phyloP scores from a whole-genome alignment of 2,113 vertebrate species.

The Boulengeromyrus knoepffleri region DNA sequence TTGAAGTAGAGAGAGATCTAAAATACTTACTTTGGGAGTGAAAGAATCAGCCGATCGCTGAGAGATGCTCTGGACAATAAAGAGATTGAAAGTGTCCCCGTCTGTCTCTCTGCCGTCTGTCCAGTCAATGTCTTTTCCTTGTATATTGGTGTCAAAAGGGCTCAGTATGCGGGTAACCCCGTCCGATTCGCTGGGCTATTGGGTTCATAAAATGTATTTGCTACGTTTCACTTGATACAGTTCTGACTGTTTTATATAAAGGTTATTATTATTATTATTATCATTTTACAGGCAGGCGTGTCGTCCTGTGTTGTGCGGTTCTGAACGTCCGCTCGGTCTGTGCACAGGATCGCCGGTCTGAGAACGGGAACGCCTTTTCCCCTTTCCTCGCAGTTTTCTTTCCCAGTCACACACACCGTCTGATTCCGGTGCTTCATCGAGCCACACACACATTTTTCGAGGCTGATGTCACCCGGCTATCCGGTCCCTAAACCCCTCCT shows the following conservation, averaged over 20 bases:
- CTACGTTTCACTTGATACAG: neutral
- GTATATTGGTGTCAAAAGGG: neutral
- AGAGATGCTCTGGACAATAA: constrained; percentile 5
- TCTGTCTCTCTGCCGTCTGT: neutral
- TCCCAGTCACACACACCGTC: constrained; percentile 22
- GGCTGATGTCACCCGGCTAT: constrained; percentile 64
- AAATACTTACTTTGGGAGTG: constrained; percentile 15
- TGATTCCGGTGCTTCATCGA: constrained; percentile 28
- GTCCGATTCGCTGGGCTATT: neutral
- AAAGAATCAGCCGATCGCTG: neutral
- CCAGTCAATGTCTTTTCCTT: neutral
- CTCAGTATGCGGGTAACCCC: neutral
- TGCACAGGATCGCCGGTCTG: constrained; percentile 42
- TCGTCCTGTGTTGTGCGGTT: neutral
- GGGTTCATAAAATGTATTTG: neutral
- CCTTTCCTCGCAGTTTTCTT: constrained; percentile 31
- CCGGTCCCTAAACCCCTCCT: constrained; percentile 58
- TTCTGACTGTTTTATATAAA: neutral
- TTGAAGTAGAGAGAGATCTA: neutral
- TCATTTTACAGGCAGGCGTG: neutral
- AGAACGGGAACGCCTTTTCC: constrained; percentile 59
- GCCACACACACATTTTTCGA: constrained; percentile 54
- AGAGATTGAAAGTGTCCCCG: neutral
- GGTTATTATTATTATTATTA: neutral
- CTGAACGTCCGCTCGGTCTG: constrained; percentile 17